Percentiles rank a stretch among this genome's conserved stretches.
Evolutionary conservation across 2,113 vertebrate genomes (phyloP).

Genomic region (Tor tambroides): DNA sequence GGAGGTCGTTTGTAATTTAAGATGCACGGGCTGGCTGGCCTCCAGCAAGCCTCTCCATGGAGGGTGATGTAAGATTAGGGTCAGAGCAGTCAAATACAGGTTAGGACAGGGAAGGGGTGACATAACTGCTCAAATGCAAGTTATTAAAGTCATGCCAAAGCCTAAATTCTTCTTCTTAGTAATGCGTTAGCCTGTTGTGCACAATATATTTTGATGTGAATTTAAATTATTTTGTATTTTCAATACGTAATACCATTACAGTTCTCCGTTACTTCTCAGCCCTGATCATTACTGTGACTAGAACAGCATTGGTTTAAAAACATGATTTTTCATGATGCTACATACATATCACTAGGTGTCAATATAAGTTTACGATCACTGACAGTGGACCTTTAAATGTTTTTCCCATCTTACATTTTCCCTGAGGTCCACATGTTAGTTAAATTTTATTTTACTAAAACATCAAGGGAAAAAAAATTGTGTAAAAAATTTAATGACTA

Average conservation of each 20-base stretch:
- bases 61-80: slow-evolving; percentile 66
- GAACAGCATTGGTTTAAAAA: too few relatives aligned
- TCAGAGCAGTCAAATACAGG: slow-evolving; percentile 60
- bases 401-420: neutral
- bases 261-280: neutral
- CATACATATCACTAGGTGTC: too few relatives aligned
- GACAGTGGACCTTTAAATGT: neutral
- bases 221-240: neutral
- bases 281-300: neutral
- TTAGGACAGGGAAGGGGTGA: slow-evolving; percentile 49
- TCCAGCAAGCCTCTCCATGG: slow-evolving; percentile 57
- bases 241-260: neutral
- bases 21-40: slow-evolving; percentile 66
- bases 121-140: slow-evolving; percentile 37
- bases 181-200: neutral
- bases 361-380: too few relatives aligned
- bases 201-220: neutral
- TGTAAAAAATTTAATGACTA: too few relatives aligned
- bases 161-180: neutral
- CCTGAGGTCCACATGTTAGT: neutral
- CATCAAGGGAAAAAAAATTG: neutral
- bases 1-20: slow-evolving; percentile 70
- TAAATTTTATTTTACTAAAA: too few relatives aligned
- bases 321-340: too few relatives aligned
- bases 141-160: slow-evolving; percentile 9